These are phyloP conservation scores for Odontamblyopus lacepedii DNA, from an alignment of 2,797 vertebrate genomes.

Conservation along the genomic window DNA sequence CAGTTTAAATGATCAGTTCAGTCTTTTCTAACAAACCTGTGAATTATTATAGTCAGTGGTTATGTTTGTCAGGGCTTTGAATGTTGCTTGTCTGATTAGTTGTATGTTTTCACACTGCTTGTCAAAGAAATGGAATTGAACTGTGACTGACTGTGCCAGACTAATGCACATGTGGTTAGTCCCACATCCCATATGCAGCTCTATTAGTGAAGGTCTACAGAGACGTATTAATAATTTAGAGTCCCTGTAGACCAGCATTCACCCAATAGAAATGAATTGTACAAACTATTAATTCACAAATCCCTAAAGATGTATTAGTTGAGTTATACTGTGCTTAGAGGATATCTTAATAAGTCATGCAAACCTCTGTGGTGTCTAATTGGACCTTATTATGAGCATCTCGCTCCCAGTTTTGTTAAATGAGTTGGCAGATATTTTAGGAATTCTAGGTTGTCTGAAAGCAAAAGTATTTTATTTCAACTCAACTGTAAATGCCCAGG, in stretches of 20 bases:
- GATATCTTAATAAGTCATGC: constrained; percentile 21
- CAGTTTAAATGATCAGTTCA: no score
- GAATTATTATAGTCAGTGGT: no score
- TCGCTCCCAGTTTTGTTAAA: not conserved
- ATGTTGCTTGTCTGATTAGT: not conserved
- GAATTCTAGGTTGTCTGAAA: not conserved
- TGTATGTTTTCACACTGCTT: not conserved
- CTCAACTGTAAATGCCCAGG: not conserved
- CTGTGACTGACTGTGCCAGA: not conserved
- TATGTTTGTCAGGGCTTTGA: not conserved
- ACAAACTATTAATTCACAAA: constrained; percentile 31
- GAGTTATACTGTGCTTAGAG: constrained; percentile 8
- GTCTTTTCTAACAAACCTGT: no score
- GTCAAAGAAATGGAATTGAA: not conserved
- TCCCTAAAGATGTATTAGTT: constrained; percentile 31
- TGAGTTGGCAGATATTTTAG: not conserved
- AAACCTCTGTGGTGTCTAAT: constrained; percentile 47
- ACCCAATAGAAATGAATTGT: not conserved
- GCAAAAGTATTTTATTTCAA: not conserved
- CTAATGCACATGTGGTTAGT: not conserved
- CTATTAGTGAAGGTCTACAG: not conserved
- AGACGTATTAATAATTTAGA: not conserved
- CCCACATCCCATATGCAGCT: not conserved
- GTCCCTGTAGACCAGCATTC: not conserved
- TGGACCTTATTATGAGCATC: not conserved